Evolutionary conservation across 2,888 invertebrate genomes (phyloP).

Genomic region (Dyspetes luteomarginatus): DNA sequence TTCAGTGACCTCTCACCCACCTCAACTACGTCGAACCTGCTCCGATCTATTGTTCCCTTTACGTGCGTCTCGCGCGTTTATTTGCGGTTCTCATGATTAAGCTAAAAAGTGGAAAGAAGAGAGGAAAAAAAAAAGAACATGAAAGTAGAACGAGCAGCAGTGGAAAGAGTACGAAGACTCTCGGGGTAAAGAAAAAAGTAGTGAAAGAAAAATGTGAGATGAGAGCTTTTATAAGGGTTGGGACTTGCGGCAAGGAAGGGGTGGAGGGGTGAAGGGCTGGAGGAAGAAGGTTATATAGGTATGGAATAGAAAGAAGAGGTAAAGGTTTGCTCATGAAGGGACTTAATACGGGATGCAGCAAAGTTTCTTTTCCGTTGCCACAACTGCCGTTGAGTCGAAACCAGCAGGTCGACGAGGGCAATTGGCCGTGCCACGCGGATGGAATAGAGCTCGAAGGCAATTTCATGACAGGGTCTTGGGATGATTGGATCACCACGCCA

Average conservation of each 20-base stretch:
- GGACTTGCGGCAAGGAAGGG: neutral
- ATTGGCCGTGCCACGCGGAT: constrained; percentile 80
- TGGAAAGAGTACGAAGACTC: constrained; percentile 13
- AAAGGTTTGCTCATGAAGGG: constrained; percentile 60
- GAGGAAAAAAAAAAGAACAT: constrained; percentile 5
- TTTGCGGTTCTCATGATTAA: constrained; percentile 12
- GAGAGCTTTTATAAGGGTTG: no score
- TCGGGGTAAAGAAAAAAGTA: constrained; percentile 9
- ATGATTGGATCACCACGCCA: constrained; percentile 80
- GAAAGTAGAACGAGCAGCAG: constrained; percentile 47
- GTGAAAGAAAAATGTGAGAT: constrained; percentile 21
- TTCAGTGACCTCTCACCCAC: no score
- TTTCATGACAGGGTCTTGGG: constrained; percentile 81
- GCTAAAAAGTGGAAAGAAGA: constrained; percentile 24
- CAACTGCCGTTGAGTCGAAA: constrained; percentile 61
- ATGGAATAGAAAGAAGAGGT: constrained; percentile 34
- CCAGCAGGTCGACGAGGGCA: constrained; percentile 73
- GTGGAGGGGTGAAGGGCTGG: constrained; percentile 9
- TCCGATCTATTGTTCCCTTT: constrained; percentile 31
- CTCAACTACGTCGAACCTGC: no score
- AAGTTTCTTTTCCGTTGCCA: constrained; percentile 74
- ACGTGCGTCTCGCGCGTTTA: constrained; percentile 11
- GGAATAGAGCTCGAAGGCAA: constrained; percentile 80
- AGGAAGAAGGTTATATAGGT: constrained; percentile 32
- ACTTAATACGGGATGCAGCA: constrained; percentile 78